Evolutionary conservation across 1,140 invertebrate genomes (phyloP).

Genomic region (Drosophila kurseongensis): DNA sequence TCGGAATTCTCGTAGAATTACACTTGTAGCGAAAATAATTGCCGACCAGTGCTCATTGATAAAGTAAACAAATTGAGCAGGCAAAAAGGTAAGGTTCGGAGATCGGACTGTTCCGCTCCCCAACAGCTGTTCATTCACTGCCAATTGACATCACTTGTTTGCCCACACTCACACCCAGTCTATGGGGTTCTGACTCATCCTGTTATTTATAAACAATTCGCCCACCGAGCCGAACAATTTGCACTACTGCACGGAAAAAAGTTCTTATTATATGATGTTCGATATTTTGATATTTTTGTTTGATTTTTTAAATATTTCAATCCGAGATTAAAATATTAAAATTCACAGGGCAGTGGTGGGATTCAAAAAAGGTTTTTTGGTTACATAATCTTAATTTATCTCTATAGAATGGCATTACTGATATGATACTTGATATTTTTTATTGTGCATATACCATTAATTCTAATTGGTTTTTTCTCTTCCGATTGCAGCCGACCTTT

Average conservation of each 20-base stretch:
- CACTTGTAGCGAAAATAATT: conserved; percentile 19
- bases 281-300: no score
- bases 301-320: neutral
- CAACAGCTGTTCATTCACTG: conserved; percentile 53
- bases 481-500: conserved; percentile 65
- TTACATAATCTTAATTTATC: no score
- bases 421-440: no score
- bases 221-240: conserved; percentile 50
- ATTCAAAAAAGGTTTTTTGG: no score
- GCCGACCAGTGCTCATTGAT: conserved; percentile 35
- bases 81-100: conserved; percentile 16
- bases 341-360: no score
- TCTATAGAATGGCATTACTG: no score
- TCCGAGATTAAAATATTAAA: neutral
- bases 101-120: conserved; percentile 8
- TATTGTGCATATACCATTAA: no score
- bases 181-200: conserved; percentile 54
- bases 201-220: conserved; percentile 79
- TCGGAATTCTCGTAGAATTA: conserved; percentile 5
- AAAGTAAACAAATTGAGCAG: conserved; percentile 42
- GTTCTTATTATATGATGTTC: no score
- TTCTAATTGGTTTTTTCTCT: conserved; percentile 3
- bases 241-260: conserved; percentile 29
- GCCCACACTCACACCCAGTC: conserved; percentile 26
- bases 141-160: conserved; percentile 70